Percentiles rank a stretch among this genome's conserved stretches.
phyloP scores from a whole-genome alignment of 1,140 invertebrate species.

The Drosophila setifemur region DNA sequence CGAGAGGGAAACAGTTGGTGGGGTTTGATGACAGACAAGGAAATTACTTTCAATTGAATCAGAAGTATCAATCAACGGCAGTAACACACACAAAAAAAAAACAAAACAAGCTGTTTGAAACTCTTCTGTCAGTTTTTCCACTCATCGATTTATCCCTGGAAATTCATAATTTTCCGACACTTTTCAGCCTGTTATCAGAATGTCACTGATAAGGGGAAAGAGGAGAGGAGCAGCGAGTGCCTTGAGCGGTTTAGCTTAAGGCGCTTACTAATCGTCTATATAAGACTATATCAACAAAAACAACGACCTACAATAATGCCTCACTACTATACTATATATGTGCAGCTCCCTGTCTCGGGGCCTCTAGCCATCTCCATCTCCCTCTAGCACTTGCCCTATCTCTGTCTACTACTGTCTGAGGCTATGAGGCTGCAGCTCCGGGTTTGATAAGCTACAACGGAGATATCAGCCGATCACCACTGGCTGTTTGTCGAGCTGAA shows the following conservation, averaged over 20 bases:
- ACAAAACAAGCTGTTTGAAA: conserved; percentile 12
- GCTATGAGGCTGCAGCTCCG: conserved; percentile 28
- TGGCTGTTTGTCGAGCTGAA: conserved; percentile 55
- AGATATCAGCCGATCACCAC: conserved; percentile 43
- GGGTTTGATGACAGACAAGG: conserved; percentile 49
- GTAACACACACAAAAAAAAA: conserved; percentile 7
- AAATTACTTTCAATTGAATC: conserved; percentile 57
- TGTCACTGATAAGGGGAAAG: conserved; percentile 7
- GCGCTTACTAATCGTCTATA: conserved; percentile 26
- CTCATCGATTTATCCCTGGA: conserved; percentile 8
- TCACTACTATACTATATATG: background rate
- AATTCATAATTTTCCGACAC: conserved; percentile 15
- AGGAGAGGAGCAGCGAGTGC: conserved; percentile 4
- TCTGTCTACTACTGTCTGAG: conserved; percentile 9
- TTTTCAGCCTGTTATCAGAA: background rate
- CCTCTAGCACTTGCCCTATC: background rate
- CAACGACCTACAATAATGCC: conserved; percentile 56
- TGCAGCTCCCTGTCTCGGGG: conserved; percentile 1
- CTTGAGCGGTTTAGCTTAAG: conserved; percentile 55
- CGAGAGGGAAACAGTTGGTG: background rate
- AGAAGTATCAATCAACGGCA: conserved; percentile 39
- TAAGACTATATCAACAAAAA: conserved; percentile 25
- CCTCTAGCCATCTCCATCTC: conserved; percentile 1
- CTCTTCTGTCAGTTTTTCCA: background rate
- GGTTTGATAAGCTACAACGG: conserved; percentile 48